Conservation (phyloP, 2,888 invertebrate species). For the Acleris holmiana region DNA sequence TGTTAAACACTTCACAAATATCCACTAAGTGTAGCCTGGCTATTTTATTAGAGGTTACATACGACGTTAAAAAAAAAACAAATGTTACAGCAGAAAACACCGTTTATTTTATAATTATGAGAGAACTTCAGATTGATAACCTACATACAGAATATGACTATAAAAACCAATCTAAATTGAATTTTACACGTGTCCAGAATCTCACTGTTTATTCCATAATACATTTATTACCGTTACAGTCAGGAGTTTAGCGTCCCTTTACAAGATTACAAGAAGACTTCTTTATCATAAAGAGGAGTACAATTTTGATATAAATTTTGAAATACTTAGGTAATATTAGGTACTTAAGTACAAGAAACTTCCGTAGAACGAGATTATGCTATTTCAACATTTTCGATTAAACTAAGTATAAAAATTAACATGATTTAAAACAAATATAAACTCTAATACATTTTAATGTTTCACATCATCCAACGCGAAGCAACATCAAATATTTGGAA, state of each 20-base stretch:
- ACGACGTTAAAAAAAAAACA: slow-evolving; percentile 45
- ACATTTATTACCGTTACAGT: slow-evolving; percentile 57
- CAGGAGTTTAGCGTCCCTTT: slow-evolving; percentile 69
- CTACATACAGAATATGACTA: slow-evolving; percentile 84
- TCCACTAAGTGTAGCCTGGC: too few species aligned
- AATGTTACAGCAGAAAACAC: slow-evolving; percentile 83
- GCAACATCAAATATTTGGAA: slow-evolving; percentile 78
- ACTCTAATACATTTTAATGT: slow-evolving; percentile 73
- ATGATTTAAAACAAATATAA: slow-evolving; percentile 71
- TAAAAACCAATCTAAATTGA: slow-evolving; percentile 83
- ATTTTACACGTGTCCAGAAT: slow-evolving; percentile 74
- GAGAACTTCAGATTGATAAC: slow-evolving; percentile 85
- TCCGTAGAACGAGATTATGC: slow-evolving; percentile 71
- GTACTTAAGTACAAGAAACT: slow-evolving; percentile 64
- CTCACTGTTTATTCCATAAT: slow-evolving; percentile 66
- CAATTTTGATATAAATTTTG: slow-evolving; percentile 73
- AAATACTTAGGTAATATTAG: slow-evolving; percentile 67
- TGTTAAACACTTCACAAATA: too few species aligned
- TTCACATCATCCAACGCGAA: slow-evolving; percentile 78
- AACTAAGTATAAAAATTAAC: slow-evolving; percentile 78
- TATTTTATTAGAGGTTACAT: too few species aligned
- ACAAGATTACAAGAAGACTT: slow-evolving; percentile 74
- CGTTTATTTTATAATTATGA: slow-evolving; percentile 86
- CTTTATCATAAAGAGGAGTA: slow-evolving; percentile 67
- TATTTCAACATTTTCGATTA: slow-evolving; percentile 78